Conservation (phyloP, 2,797 vertebrate genomes). For the Lepus townsendii region DNA sequence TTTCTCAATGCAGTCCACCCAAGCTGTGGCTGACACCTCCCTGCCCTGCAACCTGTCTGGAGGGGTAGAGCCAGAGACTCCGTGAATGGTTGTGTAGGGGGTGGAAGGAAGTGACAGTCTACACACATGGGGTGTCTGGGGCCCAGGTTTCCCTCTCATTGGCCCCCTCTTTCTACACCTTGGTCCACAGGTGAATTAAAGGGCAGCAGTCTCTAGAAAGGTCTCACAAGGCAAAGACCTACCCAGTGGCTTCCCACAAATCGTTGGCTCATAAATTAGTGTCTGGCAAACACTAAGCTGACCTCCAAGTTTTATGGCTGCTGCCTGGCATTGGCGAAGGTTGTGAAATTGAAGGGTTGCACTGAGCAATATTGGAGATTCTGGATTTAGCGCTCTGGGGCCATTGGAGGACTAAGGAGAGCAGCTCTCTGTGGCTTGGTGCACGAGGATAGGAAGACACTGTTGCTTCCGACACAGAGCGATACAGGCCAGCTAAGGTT, state of each 20-base stretch:
- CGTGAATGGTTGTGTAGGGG: accelerated
- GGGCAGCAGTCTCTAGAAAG: background rate
- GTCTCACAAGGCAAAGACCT: background rate
- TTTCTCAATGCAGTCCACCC: background rate
- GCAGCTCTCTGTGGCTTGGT: background rate
- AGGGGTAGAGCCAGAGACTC: background rate
- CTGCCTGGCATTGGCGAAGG: background rate
- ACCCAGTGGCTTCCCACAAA: background rate
- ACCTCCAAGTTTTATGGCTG: background rate
- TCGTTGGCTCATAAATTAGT: background rate
- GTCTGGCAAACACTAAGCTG: background rate
- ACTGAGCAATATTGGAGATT: background rate
- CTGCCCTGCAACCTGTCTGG: background rate
- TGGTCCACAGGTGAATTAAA: background rate
- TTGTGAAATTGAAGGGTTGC: background rate
- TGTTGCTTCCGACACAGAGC: background rate
- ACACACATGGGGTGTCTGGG: background rate
- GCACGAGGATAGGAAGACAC: accelerated
- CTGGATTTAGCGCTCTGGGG: background rate
- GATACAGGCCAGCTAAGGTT: background rate
- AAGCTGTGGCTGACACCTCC: no score
- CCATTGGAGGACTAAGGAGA: background rate
- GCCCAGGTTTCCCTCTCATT: background rate
- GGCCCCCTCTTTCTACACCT: no score
- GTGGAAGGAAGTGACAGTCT: background rate